Base-by-base conservation (phyloP, 2,888 invertebrate species). In the Drosophila atroscutellata region DNA sequence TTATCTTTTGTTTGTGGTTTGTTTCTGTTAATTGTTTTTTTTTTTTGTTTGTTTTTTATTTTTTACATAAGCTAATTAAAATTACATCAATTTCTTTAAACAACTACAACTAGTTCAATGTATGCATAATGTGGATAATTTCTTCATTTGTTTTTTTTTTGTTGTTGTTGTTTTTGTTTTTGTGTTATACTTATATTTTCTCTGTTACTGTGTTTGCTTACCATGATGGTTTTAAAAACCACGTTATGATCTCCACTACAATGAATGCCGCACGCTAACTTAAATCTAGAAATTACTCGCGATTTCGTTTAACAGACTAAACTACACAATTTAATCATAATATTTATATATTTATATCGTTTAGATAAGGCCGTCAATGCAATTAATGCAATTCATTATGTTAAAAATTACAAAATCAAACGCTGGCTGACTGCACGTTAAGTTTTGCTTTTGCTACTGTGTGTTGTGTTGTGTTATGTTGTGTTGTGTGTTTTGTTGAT, bases 321-420 rank as follows among this genome's bases (percentile, higher is more conserved):
- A 70, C 79, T 86, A 83, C 77, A 72, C 77, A 82, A 81, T 85
- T 81, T 81, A 83, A 79, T 81, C 77, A 81, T 82, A 80, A 65
- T 75, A 64, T 69, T 61, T 65, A 74, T 79, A 73, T 86, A 69
- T 84, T 83, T 83, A 84, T 84, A 83, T 86, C 86, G 80, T 86
- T 84, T 84, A 86, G 80, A 86, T 86, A 86, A 86, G 85, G 85
- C 85, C 85, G 86, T 85, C 85, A 85, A 85, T 85, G 85, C 86
- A 80, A 86, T 81, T 82, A 74, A 77, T 87, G 88, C 84, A 86
- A 81, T 80, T 72, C 69, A 77, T 80, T 77, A 65, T 74, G 59
- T 86, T 66, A 75, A 72, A 73, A 81, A 68, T 80, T 75, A 81
- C 81, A 87, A 84, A 83, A 79, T 79, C 87, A 83, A 78, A 83